Evolutionary conservation across 1,140 invertebrate species (phyloP).

Genomic region (Trichogramma pretiosum): DNA sequence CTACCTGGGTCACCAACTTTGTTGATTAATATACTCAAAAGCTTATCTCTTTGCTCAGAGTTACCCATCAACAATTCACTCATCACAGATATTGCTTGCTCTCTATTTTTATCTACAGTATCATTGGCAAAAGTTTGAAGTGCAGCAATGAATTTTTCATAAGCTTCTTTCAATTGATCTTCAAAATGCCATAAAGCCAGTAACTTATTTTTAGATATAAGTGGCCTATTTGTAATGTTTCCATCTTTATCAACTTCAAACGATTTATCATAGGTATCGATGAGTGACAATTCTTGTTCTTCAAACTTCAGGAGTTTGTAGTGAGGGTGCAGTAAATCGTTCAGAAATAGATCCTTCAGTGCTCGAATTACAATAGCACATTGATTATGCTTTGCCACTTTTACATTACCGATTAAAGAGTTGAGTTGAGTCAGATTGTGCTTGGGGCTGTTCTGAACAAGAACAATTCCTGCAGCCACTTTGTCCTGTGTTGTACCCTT

Average conservation of each 20-base stretch:
- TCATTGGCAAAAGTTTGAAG: conserved; percentile 58
- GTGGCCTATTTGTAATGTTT: conserved; percentile 21
- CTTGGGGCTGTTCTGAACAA: conserved; percentile 77
- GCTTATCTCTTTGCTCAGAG: conserved; percentile 80
- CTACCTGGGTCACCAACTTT: conserved; percentile 90
- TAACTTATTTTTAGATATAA: conserved; percentile 43
- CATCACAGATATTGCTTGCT: conserved; percentile 70
- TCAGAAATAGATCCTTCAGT: conserved; percentile 67
- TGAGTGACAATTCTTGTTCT: conserved; percentile 51
- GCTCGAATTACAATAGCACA: conserved; percentile 61
- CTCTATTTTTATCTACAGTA: conserved; percentile 68
- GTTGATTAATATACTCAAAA: conserved; percentile 79
- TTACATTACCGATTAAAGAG: conserved; percentile 67
- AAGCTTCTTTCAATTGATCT: conserved; percentile 69
- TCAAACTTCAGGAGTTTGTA: conserved; percentile 66
- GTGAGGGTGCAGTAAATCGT: conserved; percentile 64
- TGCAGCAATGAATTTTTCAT: conserved; percentile 60
- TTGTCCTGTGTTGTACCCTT: conserved; percentile 78
- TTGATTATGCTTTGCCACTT: conserved; percentile 73
- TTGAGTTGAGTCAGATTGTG: conserved; percentile 66
- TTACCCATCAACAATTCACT: conserved; percentile 72
- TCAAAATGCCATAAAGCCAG: conserved; percentile 70
- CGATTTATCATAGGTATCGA: conserved; percentile 35
- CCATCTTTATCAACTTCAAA: conserved; percentile 48
- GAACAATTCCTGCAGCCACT: conserved; percentile 72